Evolutionary conservation across 2,888 invertebrate genomes (phyloP).

Genomic region (Mythimna impura): DNA sequence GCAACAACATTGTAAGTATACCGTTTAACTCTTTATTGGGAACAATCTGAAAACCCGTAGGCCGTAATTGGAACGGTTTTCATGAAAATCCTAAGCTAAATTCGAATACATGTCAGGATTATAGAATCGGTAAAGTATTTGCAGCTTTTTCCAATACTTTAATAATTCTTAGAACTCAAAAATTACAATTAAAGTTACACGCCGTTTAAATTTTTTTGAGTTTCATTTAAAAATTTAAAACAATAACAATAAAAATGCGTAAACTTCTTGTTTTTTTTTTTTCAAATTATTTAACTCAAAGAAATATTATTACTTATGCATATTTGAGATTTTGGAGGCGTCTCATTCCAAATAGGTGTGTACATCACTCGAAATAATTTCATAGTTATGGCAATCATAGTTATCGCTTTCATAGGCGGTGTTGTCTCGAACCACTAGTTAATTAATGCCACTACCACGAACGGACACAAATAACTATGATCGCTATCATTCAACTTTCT

Average conservation of each 20-base stretch:
- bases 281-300: background rate
- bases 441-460: constrained; percentile 52
- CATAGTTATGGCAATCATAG: constrained; percentile 20
- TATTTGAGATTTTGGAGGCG: constrained; percentile 7
- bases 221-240: constrained; percentile 12
- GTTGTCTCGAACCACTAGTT: constrained; percentile 28
- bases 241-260: constrained; percentile 8
- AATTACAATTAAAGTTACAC: background rate
- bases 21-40: constrained; percentile 22
- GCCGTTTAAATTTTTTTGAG: constrained; percentile 3
- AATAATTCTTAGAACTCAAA: constrained; percentile 10
- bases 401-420: constrained; percentile 29
- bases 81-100: constrained; percentile 9
- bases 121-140: constrained; percentile 27
- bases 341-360: constrained; percentile 9
- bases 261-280: constrained; percentile 18
- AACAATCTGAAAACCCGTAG: constrained; percentile 27
- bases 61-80: constrained; percentile 12
- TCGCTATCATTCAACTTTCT: constrained; percentile 52
- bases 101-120: constrained; percentile 21
- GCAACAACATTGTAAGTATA: constrained; percentile 43
- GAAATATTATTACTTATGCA: background rate
- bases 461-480: constrained; percentile 48
- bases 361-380: constrained; percentile 9
- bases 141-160: constrained; percentile 17